Evolutionary conservation across 2,113 vertebrate species (phyloP).

Genomic region (Petaurus breviceps): DNA sequence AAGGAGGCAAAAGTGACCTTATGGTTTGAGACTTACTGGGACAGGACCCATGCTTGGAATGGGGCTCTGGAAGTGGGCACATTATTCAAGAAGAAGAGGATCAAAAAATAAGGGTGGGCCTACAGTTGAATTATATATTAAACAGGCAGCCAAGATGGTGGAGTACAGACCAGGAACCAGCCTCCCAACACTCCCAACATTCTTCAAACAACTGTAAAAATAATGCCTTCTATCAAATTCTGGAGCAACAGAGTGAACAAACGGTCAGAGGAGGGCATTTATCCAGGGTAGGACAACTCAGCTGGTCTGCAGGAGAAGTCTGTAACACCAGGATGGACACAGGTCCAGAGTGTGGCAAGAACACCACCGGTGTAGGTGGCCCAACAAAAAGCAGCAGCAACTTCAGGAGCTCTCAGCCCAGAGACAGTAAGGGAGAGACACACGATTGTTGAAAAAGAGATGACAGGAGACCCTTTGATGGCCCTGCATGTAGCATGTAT

Average conservation of each 20-base stretch:
- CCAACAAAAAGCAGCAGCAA: not conserved
- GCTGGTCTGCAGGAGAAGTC: not conserved
- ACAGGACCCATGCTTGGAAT: not conserved
- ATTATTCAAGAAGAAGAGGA: not conserved
- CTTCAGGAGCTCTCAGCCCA: not conserved
- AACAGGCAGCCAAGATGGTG: not conserved
- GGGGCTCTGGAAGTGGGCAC: too few relatives aligned
- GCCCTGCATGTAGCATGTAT: too few relatives aligned
- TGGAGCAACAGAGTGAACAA: not conserved
- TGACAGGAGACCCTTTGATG: too few relatives aligned
- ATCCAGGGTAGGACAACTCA: not conserved
- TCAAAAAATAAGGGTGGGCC: not conserved
- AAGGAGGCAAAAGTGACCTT: not conserved
- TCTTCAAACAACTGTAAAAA: not conserved
- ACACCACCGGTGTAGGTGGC: not conserved
- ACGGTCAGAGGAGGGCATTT: not conserved
- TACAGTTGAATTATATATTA: not conserved
- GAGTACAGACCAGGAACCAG: not conserved
- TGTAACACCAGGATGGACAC: not conserved
- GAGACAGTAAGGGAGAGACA: not conserved
- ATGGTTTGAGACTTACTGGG: not conserved
- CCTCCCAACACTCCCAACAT: not conserved
- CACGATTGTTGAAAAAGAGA: too few relatives aligned
- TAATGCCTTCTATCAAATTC: not conserved
- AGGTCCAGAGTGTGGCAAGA: not conserved